Conservation (phyloP, 2,797 vertebrate species). For the Melanotaenia parkinsoni region DNA sequence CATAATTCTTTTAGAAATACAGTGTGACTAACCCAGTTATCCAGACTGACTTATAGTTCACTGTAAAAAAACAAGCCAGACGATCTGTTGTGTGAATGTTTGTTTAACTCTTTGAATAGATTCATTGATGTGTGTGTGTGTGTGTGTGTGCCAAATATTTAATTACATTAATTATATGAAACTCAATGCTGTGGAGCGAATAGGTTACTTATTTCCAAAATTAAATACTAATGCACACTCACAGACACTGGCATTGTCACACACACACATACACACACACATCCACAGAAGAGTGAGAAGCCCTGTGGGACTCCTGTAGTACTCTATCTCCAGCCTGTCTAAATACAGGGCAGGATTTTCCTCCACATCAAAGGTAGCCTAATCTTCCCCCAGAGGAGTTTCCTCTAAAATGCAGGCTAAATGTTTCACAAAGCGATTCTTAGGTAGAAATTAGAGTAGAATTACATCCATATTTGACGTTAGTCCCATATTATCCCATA, state of each 20-base stretch:
- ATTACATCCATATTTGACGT: slow-evolving; percentile 8
- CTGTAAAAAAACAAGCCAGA: slow-evolving; percentile 19
- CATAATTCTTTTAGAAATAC: background rate
- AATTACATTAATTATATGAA: slow-evolving; percentile 63
- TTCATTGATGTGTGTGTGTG: slow-evolving; percentile 5
- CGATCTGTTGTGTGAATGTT: slow-evolving; percentile 16
- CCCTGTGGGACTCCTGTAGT: slow-evolving; percentile 51
- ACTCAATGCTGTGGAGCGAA: slow-evolving; percentile 50
- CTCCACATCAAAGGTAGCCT: slow-evolving; percentile 43
- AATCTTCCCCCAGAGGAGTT: slow-evolving; percentile 19
- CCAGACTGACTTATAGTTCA: slow-evolving; percentile 21
- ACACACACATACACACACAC: background rate
- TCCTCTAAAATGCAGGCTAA: background rate
- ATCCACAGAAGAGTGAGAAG: slow-evolving; percentile 20
- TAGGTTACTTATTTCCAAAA: slow-evolving; percentile 46
- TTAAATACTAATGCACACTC: slow-evolving; percentile 29
- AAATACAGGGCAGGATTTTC: slow-evolving; percentile 44
- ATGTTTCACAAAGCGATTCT: slow-evolving; percentile 17
- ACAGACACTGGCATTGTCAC: background rate
- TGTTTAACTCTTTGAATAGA: slow-evolving; percentile 15
- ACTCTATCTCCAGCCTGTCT: slow-evolving; percentile 30
- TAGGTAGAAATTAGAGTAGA: slow-evolving; percentile 1
- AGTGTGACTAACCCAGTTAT: slow-evolving; percentile 2
- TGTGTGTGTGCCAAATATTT: background rate
- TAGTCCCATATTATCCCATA: background rate